Percentiles rank a stretch among this genome's conserved stretches.
Evolutionary conservation across 2,797 vertebrate species (phyloP).

Genomic region (Echeneis naucrates): DNA sequence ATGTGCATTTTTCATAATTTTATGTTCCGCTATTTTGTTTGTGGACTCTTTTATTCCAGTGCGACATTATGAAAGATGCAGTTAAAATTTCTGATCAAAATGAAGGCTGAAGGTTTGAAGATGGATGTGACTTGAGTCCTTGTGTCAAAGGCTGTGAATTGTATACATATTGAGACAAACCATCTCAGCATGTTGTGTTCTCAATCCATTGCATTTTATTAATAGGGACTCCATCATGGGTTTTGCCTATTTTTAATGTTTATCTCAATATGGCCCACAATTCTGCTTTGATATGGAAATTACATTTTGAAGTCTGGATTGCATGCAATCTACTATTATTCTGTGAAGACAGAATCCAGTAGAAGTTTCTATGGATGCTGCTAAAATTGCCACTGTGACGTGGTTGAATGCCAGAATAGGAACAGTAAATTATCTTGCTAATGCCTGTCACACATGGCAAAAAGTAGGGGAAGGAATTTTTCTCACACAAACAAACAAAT

Average conservation of each 20-base stretch:
- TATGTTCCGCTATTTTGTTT: too few species aligned
- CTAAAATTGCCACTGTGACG: conserved; percentile 48
- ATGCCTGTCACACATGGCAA: conserved; percentile 37
- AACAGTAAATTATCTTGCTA: conserved; percentile 46
- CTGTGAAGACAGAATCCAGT: conserved; percentile 21
- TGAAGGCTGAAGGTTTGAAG: too few species aligned
- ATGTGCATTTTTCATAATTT: too few species aligned
- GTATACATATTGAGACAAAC: conserved; percentile 1
- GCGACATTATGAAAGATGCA: too few species aligned
- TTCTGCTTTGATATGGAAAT: conserved; percentile 42
- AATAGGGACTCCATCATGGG: background rate
- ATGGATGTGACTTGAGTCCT: too few species aligned
- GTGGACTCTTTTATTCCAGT: too few species aligned
- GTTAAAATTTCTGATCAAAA: too few species aligned
- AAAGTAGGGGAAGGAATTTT: conserved; percentile 35
- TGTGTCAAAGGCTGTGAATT: too few species aligned
- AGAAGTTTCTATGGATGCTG: conserved; percentile 35
- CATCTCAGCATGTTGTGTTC: conserved; percentile 2
- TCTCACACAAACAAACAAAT: conserved; percentile 41
- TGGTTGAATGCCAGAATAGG: conserved; percentile 44
- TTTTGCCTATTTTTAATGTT: conserved; percentile 1
- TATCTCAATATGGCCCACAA: conserved; percentile 17
- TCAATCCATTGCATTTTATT: background rate
- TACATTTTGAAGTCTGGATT: conserved; percentile 23
- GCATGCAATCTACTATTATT: conserved; percentile 22